Percentiles rank a stretch among this genome's conserved stretches.
phyloP scores from a whole-genome alignment of 2,888 invertebrate species.

The Taphrorychus bicolor region DNA sequence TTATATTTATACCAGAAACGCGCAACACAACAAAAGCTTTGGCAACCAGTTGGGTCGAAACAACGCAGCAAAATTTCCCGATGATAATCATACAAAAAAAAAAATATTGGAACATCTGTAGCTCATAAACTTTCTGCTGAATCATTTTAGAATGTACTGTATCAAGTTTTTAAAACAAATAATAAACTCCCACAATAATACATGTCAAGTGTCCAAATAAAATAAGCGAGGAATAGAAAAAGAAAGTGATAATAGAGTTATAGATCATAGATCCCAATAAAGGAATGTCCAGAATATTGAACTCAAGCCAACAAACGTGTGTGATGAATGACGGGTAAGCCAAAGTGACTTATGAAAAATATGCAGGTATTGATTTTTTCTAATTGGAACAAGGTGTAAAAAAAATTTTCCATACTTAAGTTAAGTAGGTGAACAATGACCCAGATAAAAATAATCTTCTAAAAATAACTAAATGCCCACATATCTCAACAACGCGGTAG shows the following conservation, averaged over 20 bases:
- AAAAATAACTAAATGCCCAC: constrained; percentile 17
- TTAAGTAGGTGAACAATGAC: constrained; percentile 22
- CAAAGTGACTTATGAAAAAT: not conserved
- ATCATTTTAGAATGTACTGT: no score
- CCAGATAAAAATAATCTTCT: constrained; percentile 20
- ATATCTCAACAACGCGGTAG: constrained; percentile 13
- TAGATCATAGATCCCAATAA: no score
- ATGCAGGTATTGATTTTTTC: constrained; percentile 4
- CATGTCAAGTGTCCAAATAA: no score
- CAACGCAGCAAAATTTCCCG: constrained; percentile 28
- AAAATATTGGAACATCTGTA: not conserved
- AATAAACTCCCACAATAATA: no score
- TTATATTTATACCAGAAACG: constrained; percentile 20
- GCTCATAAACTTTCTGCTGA: no score
- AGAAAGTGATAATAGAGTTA: no score
- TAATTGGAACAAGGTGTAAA: constrained; percentile 15
- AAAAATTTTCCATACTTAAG: not conserved
- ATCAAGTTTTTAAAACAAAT: no score
- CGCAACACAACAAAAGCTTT: constrained; percentile 7
- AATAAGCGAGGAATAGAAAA: no score
- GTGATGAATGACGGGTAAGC: no score
- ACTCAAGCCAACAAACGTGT: not conserved
- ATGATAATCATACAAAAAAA: not conserved
- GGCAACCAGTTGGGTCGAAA: constrained; percentile 13
- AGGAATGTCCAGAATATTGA: not conserved